A percentile compares a stretch with the other conserved stretches of the same genome.
These are phyloP conservation scores for Daboia siamensis DNA, from an alignment of 2,113 vertebrate species.

Conservation along the genomic window DNA sequence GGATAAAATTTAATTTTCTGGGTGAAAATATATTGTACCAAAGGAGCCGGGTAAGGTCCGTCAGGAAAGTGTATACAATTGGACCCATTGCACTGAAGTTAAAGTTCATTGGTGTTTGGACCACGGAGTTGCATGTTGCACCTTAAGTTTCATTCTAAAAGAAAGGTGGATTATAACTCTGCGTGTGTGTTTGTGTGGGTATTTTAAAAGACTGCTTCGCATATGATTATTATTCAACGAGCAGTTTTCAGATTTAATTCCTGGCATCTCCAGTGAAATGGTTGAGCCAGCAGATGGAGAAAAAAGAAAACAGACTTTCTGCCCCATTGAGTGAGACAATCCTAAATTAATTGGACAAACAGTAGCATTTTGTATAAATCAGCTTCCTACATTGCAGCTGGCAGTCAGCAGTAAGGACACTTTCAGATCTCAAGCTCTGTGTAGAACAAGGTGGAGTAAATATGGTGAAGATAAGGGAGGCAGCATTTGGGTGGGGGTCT, in stretches of 20 bases:
- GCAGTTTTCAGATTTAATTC: neutral
- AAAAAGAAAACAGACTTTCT: neutral
- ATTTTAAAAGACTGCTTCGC: neutral
- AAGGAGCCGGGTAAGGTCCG: neutral
- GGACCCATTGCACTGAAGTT: neutral
- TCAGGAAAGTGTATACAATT: neutral
- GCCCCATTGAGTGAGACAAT: neutral
- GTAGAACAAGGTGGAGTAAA: neutral
- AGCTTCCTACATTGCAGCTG: neutral
- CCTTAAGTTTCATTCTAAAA: neutral
- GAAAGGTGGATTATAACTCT: neutral
- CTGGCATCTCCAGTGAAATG: neutral
- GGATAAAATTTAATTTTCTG: neutral
- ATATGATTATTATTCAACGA: neutral
- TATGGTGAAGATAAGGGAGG: neutral
- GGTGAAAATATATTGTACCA: neutral
- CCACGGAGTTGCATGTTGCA: accelerated
- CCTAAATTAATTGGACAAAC: neutral
- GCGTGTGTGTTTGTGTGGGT: neutral
- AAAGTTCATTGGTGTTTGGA: neutral
- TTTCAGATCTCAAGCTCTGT: neutral
- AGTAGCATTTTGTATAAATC: neutral
- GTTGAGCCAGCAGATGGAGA: neutral
- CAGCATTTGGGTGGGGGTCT: neutral
- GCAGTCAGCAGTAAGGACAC: neutral